Base-by-base conservation (phyloP, 2,888 invertebrate genomes). In the Caenorhabditis doughertyi region DNA sequence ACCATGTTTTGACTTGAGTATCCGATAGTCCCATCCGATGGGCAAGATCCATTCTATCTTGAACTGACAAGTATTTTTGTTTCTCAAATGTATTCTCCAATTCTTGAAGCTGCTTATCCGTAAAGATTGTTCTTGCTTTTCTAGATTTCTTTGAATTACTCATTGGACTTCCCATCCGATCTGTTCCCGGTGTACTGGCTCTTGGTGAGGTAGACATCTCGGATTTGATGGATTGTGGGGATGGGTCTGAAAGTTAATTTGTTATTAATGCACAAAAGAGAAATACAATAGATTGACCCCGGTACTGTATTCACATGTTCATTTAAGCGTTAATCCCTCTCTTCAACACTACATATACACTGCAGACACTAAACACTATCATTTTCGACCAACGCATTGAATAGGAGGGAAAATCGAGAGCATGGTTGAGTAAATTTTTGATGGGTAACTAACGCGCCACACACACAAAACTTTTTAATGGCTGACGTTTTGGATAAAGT, bases 1-100 rank as follows among this genome's bases (percentile, higher is more conserved):
- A 98, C 98, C 99, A 99, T 90, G 99, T 99, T 93, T 99, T 99
- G 92, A 99, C 98, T 94, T 99, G 99, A 67, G 98, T 99, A 93
- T 99, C 99, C 53, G 97, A 97, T 79, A 99, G 94, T 90, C 96
- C 96, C 89, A 99, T 92, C 81, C 92, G 89, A 56, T 97, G 96
- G 0, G 99, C 98, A 90, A 99, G 94, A 93, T 99, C 98, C 96
- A 98, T 97, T 87, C 98, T 89, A 92, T 99, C 88, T 79, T 85
- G 98, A 16, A 91, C 91, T 18, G 88, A 88, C 16, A 91, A 85
- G 77, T 91, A 91, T 83, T 90, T 91, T 25, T 91, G 90, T 44
- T 87, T 85, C 49, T 90, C 90, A 65, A 91, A 91, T 21, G 87
- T 90, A 27, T 74, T 86, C 84, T 91, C 91, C 49, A 93, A 84